These are phyloP conservation scores for Bradynema listronoti DNA, from an alignment of 1,140 invertebrate genomes.

Conservation along the genomic window DNA sequence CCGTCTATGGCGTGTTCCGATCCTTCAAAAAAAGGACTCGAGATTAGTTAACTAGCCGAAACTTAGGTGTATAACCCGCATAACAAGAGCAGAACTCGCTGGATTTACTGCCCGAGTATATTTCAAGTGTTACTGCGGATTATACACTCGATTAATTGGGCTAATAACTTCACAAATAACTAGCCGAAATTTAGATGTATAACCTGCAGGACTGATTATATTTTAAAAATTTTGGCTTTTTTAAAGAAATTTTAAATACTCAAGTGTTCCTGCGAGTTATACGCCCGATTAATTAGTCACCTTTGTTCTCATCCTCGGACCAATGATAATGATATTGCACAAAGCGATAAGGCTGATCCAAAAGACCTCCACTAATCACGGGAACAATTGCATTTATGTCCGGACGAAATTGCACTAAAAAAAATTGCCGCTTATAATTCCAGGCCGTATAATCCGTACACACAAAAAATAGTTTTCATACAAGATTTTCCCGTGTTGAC, in stretches of 20 bases:
- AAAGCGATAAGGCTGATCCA: constrained; percentile 50
- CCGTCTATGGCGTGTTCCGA: constrained; percentile 52
- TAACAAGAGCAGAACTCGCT: no score
- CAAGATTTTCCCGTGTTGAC: no score
- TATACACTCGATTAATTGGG: no score
- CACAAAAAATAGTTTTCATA: no score
- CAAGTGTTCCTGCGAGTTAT: background rate
- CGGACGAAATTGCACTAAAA: constrained; percentile 51
- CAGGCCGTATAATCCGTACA: background rate
- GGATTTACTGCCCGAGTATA: no score
- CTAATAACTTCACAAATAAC: no score
- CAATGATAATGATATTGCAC: constrained; percentile 53
- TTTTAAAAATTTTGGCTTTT: background rate
- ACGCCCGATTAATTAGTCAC: background rate
- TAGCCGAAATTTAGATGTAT: background rate
- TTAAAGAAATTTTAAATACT: no score
- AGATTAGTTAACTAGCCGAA: background rate
- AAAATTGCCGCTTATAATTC: constrained; percentile 5
- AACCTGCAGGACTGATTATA: background rate
- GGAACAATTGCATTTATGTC: constrained; percentile 26
- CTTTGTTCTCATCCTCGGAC: constrained; percentile 44
- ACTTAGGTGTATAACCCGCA: no score
- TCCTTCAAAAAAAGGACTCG: constrained; percentile 9
- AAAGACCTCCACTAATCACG: constrained; percentile 44
- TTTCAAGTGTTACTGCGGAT: no score